A percentile compares a stretch with the other conserved stretches of the same genome.
Evolutionary conservation across 1,140 invertebrate species (phyloP).

Genomic region (Megalopta genalis): DNA sequence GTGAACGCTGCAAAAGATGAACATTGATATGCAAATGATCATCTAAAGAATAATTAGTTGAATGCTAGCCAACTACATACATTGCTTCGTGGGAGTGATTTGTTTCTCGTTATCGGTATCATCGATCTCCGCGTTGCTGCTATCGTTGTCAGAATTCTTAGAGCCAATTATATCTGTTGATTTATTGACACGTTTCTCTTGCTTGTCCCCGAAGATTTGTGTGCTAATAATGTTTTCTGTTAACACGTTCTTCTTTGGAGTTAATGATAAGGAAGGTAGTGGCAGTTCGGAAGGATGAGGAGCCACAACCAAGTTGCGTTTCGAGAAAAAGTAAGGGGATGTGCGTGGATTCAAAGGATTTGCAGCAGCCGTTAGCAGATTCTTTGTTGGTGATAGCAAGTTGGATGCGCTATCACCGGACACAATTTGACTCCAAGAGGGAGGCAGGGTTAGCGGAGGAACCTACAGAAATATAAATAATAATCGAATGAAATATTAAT

Average conservation of each 20-base stretch:
- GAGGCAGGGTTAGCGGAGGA: slow-evolving; percentile 71
- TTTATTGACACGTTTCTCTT: slow-evolving; percentile 8
- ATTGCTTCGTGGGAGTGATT: slow-evolving; percentile 71
- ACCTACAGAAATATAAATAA: slow-evolving; percentile 56
- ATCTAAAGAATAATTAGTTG: neutral
- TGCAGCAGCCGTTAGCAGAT: slow-evolving; percentile 73
- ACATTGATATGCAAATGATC: neutral
- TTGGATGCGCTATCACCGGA: slow-evolving; percentile 60
- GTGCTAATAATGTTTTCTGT: slow-evolving; percentile 19
- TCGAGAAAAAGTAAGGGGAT: slow-evolving; percentile 71
- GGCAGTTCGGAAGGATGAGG: slow-evolving; percentile 78
- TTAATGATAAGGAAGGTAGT: slow-evolving; percentile 73
- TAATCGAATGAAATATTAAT: neutral
- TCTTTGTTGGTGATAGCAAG: slow-evolving; percentile 76
- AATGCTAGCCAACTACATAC: slow-evolving; percentile 54
- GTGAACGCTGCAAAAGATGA: slow-evolving; percentile 63
- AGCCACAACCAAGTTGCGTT: slow-evolving; percentile 70
- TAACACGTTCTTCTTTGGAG: slow-evolving; percentile 67
- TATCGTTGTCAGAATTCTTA: slow-evolving; percentile 35
- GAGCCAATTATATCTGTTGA: neutral
- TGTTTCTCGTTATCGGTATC: slow-evolving; percentile 59
- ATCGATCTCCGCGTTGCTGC: slow-evolving; percentile 14
- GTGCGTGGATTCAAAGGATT: slow-evolving; percentile 76
- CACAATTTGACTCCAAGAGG: slow-evolving; percentile 68
- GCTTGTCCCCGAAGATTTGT: slow-evolving; percentile 5